Evolutionary conservation across 2,888 invertebrate species (phyloP).

Genomic region (Netelia virgata): DNA sequence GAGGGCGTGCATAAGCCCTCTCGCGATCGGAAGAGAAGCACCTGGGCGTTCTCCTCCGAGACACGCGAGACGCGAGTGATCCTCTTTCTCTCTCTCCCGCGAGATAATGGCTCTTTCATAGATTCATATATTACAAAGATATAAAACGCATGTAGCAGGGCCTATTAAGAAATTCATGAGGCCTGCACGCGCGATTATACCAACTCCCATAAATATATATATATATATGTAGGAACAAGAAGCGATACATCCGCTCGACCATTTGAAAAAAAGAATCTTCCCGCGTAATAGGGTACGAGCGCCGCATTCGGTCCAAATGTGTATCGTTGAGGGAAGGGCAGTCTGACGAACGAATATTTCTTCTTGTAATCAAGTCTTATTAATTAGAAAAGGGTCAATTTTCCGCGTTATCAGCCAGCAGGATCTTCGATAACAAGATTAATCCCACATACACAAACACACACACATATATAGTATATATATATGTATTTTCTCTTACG

Average conservation of each 20-base stretch:
- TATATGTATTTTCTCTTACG: constrained; percentile 65
- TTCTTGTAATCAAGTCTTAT: too few species aligned
- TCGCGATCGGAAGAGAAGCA: constrained; percentile 49
- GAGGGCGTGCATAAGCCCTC: constrained; percentile 55
- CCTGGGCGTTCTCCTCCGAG: constrained; percentile 60
- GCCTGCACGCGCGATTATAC: constrained; percentile 52
- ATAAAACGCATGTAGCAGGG: background rate
- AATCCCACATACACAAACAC: too few species aligned
- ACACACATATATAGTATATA: background rate
- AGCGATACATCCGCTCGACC: too few species aligned
- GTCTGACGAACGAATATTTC: too few species aligned
- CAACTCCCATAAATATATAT: constrained; percentile 7
- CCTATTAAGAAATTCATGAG: constrained; percentile 76
- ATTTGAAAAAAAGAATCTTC: too few species aligned
- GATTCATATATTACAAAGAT: constrained; percentile 63
- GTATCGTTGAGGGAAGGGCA: too few species aligned
- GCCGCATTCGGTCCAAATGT: too few species aligned
- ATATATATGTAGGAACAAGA: too few species aligned
- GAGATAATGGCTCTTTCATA: constrained; percentile 71
- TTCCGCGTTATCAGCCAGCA: too few species aligned
- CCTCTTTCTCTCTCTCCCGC: background rate
- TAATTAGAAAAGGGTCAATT: too few species aligned
- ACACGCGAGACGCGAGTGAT: constrained; percentile 43
- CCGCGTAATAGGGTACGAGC: too few species aligned
- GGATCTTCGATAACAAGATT: too few species aligned